Conservation (phyloP, 2,888 invertebrate species). For the Drosophila buzzatii region DNA sequence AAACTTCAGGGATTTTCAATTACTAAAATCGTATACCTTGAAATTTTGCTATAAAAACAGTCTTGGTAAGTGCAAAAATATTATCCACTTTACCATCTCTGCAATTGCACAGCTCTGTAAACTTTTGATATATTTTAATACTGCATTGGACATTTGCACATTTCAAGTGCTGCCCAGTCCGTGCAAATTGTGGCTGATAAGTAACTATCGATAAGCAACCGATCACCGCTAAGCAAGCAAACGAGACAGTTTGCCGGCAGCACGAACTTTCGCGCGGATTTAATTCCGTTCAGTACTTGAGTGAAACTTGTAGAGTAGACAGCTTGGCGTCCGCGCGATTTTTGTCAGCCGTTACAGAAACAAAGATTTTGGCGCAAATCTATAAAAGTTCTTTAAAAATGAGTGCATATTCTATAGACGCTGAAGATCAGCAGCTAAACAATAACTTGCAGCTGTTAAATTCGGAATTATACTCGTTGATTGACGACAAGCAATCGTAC, state of each 20-base stretch:
- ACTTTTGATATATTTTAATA: background rate
- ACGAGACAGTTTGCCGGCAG: slow-evolving; percentile 46
- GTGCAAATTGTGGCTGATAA: background rate
- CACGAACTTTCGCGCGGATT: slow-evolving; percentile 18
- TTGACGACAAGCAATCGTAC: slow-evolving; percentile 42
- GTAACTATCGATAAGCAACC: slow-evolving; percentile 22
- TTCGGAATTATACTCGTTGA: slow-evolving; percentile 33
- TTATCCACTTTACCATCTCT: too few species aligned
- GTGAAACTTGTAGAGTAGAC: slow-evolving; percentile 27
- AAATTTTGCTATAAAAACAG: background rate
- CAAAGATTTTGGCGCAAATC: slow-evolving; percentile 17
- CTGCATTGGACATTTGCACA: background rate
- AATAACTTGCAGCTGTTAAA: slow-evolving; percentile 40
- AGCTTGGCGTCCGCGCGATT: slow-evolving; percentile 16
- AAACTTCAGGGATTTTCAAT: background rate
- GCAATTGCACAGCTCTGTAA: background rate
- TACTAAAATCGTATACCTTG: background rate
- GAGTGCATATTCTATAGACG: background rate
- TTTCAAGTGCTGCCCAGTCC: slow-evolving; percentile 5
- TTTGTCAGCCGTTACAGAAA: background rate
- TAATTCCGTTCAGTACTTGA: slow-evolving; percentile 10
- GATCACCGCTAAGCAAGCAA: slow-evolving; percentile 16
- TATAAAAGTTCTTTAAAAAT: slow-evolving; percentile 8
- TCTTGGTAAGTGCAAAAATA: background rate
- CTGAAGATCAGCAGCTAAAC: slow-evolving; percentile 37